Conservation (phyloP, 2,888 invertebrate species). For the Oscheius sp. region DNA sequence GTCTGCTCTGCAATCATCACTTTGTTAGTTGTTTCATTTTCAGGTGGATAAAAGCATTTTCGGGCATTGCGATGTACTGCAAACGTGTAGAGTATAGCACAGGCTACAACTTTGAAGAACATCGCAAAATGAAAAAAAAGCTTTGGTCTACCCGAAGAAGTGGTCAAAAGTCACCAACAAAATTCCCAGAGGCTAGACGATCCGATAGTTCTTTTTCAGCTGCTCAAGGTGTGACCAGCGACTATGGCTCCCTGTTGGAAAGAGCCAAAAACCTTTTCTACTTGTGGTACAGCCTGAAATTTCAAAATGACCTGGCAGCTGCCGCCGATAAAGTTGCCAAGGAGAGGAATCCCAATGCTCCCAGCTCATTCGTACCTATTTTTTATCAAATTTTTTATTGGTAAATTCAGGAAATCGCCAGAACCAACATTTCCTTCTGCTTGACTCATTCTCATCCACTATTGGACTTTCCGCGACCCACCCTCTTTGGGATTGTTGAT, state of each 20-base stretch:
- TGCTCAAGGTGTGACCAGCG: slow-evolving; percentile 11
- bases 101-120: no score
- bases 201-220: not conserved
- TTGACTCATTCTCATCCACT: slow-evolving; percentile 15
- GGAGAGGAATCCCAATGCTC: no score
- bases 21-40: no score
- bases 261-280: slow-evolving; percentile 11
- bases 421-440: slow-evolving; percentile 12
- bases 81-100: no score
- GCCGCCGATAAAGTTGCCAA: slow-evolving; percentile 6
- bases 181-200: no score
- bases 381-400: not conserved
- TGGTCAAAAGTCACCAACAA: no score
- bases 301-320: not conserved
- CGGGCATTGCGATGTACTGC: no score
- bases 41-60: no score
- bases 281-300: not conserved
- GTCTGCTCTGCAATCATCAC: no score
- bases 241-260: slow-evolving; percentile 3
- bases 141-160: no score
- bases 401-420: slow-evolving; percentile 15
- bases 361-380: no score
- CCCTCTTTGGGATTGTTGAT: slow-evolving; percentile 5
- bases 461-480: slow-evolving; percentile 24
- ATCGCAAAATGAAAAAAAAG: no score